A percentile compares a stretch with the other conserved stretches of the same genome.
Evolutionary conservation across 2,888 invertebrate genomes (phyloP).

Genomic region (Pammene aurita): DNA sequence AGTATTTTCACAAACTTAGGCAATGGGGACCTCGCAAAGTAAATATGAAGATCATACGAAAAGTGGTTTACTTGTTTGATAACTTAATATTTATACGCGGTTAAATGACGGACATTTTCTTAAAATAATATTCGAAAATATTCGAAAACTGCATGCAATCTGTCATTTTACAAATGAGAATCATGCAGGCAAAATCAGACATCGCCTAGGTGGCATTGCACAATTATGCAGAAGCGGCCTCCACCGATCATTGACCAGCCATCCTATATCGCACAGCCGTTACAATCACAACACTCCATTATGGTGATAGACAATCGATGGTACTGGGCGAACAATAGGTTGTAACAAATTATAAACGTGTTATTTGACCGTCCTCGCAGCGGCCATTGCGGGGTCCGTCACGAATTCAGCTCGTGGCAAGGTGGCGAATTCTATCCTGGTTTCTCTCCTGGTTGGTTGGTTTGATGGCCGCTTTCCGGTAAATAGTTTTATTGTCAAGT

Average conservation of each 20-base stretch:
- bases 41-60: no score
- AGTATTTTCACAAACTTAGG: no score
- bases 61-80: no score
- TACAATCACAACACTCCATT: slow-evolving; percentile 37
- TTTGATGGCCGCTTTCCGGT: not conserved
- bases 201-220: slow-evolving; percentile 31
- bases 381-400: slow-evolving; percentile 31
- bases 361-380: slow-evolving; percentile 38
- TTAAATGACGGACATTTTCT: no score
- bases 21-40: no score
- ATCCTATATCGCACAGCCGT: slow-evolving; percentile 22
- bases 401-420: slow-evolving; percentile 19
- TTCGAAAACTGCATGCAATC: no score
- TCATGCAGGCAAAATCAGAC: not conserved
- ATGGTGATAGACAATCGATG: slow-evolving; percentile 40
- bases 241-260: slow-evolving; percentile 23
- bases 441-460: slow-evolving; percentile 18
- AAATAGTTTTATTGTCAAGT: not conserved
- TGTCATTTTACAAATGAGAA: no score
- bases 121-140: no score
- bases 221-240: slow-evolving; percentile 2
- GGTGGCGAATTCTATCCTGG: slow-evolving; percentile 1
- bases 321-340: slow-evolving; percentile 37
- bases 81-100: no score
- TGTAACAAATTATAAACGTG: slow-evolving; percentile 40